These are phyloP conservation scores for Drosophila rubida DNA, from an alignment of 2,888 invertebrate species.

Conservation along the genomic window DNA sequence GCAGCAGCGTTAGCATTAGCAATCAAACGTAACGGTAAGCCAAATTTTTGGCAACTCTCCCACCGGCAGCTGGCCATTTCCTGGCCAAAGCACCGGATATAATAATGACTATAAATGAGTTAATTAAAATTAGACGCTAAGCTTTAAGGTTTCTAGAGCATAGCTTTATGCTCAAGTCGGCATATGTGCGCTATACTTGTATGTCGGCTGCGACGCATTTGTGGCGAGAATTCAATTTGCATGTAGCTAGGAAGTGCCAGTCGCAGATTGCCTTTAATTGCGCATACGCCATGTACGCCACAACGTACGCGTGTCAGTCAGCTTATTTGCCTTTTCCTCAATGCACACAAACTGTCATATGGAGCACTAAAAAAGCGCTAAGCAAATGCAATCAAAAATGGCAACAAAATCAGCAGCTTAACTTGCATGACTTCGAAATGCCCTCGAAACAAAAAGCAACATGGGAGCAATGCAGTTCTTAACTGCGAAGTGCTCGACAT, in stretches of 20 bases:
- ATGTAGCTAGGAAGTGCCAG: conserved; percentile 63
- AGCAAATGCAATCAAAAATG: conserved; percentile 37
- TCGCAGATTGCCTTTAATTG: conserved; percentile 68
- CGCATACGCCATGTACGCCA: conserved; percentile 72
- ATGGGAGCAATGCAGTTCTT: neutral
- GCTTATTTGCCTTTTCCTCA: conserved; percentile 52
- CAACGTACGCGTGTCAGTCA: conserved; percentile 63
- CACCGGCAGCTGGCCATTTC: conserved; percentile 52
- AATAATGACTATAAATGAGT: conserved; percentile 71
- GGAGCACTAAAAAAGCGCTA: neutral
- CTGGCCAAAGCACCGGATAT: conserved; percentile 67
- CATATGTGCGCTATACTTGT: neutral
- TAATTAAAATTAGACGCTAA: conserved; percentile 64
- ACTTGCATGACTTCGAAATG: neutral
- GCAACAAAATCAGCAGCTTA: conserved; percentile 8
- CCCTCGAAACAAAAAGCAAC: neutral
- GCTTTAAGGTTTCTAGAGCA: conserved; percentile 11
- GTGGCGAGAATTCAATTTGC: conserved; percentile 46
- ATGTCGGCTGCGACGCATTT: conserved; percentile 7
- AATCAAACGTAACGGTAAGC: conserved; percentile 49
- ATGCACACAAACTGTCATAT: conserved; percentile 48
- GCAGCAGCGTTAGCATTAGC: conserved; percentile 39
- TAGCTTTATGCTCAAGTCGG: too few relatives aligned
- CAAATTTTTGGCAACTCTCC: conserved; percentile 47
- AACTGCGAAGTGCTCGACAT: neutral